These are phyloP conservation scores for Apotomis betuletana DNA, from an alignment of 2,888 invertebrate genomes.

Conservation along the genomic window DNA sequence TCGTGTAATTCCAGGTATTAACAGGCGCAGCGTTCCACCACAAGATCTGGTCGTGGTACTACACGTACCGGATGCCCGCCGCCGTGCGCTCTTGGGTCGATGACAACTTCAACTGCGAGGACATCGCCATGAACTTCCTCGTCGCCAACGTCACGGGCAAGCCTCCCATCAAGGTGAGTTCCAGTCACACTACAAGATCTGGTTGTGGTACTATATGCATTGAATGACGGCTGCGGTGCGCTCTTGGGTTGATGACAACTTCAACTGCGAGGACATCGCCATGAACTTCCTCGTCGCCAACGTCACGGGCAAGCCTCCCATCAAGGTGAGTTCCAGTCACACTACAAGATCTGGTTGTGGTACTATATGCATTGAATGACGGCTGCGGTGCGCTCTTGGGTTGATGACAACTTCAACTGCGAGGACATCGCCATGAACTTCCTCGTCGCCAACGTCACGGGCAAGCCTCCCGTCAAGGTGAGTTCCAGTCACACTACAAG, in stretches of 20 bases:
- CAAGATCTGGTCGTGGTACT: slow-evolving; percentile 97
- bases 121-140: slow-evolving; percentile 99
- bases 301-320: slow-evolving; percentile 95
- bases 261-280: slow-evolving; percentile 99
- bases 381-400: slow-evolving; percentile 92
- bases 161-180: slow-evolving; percentile 92
- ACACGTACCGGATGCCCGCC: slow-evolving; percentile 93
- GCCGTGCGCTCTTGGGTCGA: slow-evolving; percentile 95
- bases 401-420: slow-evolving; percentile 98
- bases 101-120: slow-evolving; percentile 98
- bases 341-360: slow-evolving; percentile 85
- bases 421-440: slow-evolving; percentile 99
- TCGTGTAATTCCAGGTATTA: slow-evolving; percentile 80
- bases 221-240: slow-evolving; percentile 93
- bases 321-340: slow-evolving; percentile 84
- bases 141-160: slow-evolving; percentile 96
- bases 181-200: neutral
- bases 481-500: neutral
- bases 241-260: slow-evolving; percentile 96
- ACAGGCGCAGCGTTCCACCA: slow-evolving; percentile 99
- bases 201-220: slow-evolving; percentile 95
- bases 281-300: slow-evolving; percentile 99
- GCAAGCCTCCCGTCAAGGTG: slow-evolving; percentile 96
- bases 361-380: slow-evolving; percentile 96
- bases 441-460: slow-evolving; percentile 95